Base-by-base conservation (phyloP, 2,888 invertebrate species). In the Lasioglossum malachurum region DNA sequence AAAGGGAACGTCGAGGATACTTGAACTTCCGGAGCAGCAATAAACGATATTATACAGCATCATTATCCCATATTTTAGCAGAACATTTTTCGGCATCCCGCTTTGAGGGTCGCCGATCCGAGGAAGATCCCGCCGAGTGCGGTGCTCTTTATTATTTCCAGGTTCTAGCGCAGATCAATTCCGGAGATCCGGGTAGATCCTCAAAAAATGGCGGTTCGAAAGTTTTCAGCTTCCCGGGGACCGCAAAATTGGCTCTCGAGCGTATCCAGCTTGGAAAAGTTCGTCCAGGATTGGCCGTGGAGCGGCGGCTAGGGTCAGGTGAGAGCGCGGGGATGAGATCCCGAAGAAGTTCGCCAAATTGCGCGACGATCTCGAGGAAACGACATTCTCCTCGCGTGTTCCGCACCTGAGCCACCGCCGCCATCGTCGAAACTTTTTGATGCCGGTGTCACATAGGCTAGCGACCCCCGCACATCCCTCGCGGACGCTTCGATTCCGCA, bases 331-430 rank as follows among this genome's bases (percentile, higher is more conserved):
- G 76, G 80, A 84, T 80, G 78, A 80, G 86, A 89, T 90, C 89
- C 87, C 79, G 75, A 88, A 89, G 89, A 90, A 89, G 87, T 89
- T 88, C 73, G 14, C 87, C 87, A 89, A 91, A 91, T 91, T 91
- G 91, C 91, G 80, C 88, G 88, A 88, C 91, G 85, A 91, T 91
- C 91, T 76, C 87, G 83, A 53, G 72, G 87, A 83, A 89, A 90
- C 89, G 89, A 88, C 87, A 73, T 72, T 87, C 83, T 53, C 79
- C 82, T 71, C 73, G 82, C 90, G 81, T 91, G 89, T 89, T 85
- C 88, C 73, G 77, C 84, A 35, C 84, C 85, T 67, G 77, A 84
- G 84, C 86, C n/a, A 8, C 49, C 49, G 69, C 38, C 78, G 78
- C 73, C 80, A 14, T 67, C 82, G 85, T 79, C 84, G 86, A 93